Evolutionary conservation across 1,140 invertebrate species (phyloP).

Genomic region (Drosophila micromelanica): DNA sequence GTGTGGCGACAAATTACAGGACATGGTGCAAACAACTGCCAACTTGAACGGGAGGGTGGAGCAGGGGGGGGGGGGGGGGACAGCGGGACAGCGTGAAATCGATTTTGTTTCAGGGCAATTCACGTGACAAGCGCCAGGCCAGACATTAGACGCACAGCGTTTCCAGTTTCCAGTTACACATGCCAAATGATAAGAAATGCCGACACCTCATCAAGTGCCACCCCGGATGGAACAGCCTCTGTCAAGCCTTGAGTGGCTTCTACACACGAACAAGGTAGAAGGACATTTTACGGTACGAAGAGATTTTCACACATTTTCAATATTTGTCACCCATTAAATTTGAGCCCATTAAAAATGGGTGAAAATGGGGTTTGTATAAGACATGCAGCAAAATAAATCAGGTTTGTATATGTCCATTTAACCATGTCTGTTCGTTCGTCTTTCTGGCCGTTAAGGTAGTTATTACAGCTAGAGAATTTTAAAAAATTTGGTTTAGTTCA

Average conservation of each 20-base stretch:
- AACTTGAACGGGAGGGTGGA: not conserved
- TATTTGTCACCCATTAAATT: too few species aligned
- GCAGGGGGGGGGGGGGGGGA: not conserved
- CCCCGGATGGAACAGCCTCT: constrained; percentile 37
- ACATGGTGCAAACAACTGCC: constrained; percentile 52
- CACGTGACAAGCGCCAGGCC: constrained; percentile 35
- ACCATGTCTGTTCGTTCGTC: too few species aligned
- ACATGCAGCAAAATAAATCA: too few species aligned
- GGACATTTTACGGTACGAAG: constrained; percentile 17
- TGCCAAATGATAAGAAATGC: constrained; percentile 39
- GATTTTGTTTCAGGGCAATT: constrained; percentile 67
- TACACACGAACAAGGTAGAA: constrained; percentile 10
- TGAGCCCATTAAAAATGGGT: too few species aligned
- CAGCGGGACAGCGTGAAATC: constrained; percentile 52
- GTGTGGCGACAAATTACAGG: constrained; percentile 70
- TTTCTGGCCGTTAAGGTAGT: too few species aligned
- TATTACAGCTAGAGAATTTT: too few species aligned
- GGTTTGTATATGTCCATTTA: too few species aligned
- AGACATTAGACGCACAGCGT: constrained; percentile 47
- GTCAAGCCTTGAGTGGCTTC: not conserved
- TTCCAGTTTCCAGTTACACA: constrained; percentile 66
- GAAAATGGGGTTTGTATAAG: too few species aligned
- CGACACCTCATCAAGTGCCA: constrained; percentile 43
- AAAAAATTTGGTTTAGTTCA: too few species aligned
- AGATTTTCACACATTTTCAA: not conserved